Base-by-base conservation (phyloP, 2,113 vertebrate genomes). In the Phyllostomus discolor region DNA sequence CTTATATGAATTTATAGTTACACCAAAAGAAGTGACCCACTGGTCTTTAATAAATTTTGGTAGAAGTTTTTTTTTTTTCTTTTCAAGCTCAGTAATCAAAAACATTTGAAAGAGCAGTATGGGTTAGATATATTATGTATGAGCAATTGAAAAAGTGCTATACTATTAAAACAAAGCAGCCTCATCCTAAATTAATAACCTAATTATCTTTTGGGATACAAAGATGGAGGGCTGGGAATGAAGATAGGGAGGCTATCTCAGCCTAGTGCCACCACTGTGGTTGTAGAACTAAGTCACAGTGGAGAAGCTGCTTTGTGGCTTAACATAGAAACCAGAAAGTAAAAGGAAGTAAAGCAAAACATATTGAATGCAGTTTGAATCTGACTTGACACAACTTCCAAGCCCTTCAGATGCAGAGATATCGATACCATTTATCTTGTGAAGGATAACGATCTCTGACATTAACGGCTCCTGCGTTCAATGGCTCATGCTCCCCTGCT, bases 41-140 rank as follows among this genome's bases (percentile, higher is more conserved):
- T 97, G 59, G 15, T 75, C 88, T 98, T 96, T 96, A 91, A 48
- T 43, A 95, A 54, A 70, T 95, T 95, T 94, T 20, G 85, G 59
- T 75, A 95, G 93, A 91, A 97, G 38, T 95, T 92, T 73, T 67
- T 93, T 94, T 57, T 46, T 90, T 94, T 95, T 72, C 59, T 94
- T 94, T 95, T 97, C 96, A 96, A 98, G 64, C 96, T 95, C 84
- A 72, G 88, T 97, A 97, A 98, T 98, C 91, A 98, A 97, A 97
- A 98, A 91, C 95, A 96, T 41, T 98, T 97, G 97, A 97, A 98
- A 97, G 76, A 92, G 85, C 93, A 96, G 95, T 88, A 86, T 97
- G 73, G 79, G 31, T 92, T 87, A 54, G 81, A 92, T 97, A 95
- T 85, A 91, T 97, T 97, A 95, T 79, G 95, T 86, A 96, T 88